phyloP scores from a whole-genome alignment of 2,888 invertebrate genomes.

The Euphydryas editha region DNA sequence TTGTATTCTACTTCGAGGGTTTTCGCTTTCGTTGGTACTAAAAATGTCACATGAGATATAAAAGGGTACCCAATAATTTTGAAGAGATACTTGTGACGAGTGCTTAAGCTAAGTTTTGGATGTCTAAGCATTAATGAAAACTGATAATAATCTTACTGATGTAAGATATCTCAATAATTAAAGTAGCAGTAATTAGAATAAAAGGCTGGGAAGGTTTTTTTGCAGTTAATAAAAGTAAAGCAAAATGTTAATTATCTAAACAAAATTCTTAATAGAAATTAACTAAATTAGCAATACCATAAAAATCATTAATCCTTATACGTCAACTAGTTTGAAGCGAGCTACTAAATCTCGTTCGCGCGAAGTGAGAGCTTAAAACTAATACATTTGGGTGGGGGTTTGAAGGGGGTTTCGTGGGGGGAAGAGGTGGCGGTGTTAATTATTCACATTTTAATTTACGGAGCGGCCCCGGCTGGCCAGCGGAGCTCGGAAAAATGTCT shows the following conservation, averaged over 20 bases:
- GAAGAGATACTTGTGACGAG: too few species aligned
- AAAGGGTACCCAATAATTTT: too few species aligned
- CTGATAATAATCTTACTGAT: too few species aligned
- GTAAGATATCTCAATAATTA: too few species aligned
- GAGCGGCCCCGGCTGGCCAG: slow-evolving; percentile 69
- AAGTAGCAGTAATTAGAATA: too few species aligned
- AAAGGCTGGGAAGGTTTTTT: too few species aligned
- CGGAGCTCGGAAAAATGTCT: slow-evolving; percentile 75
- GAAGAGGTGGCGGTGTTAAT: slow-evolving; percentile 71
- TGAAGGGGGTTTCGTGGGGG: slow-evolving; percentile 45
- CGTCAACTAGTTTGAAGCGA: slow-evolving; percentile 67
- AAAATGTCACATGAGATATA: background rate
- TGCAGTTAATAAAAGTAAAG: too few species aligned
- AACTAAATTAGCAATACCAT: slow-evolving; percentile 2
- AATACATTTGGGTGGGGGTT: slow-evolving; percentile 71
- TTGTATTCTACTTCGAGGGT: slow-evolving; percentile 50
- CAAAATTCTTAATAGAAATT: background rate
- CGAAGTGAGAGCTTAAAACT: slow-evolving; percentile 78
- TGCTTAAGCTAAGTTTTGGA: too few species aligned
- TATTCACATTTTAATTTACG: slow-evolving; percentile 84
- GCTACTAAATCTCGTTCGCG: slow-evolving; percentile 72
- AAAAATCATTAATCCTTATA: slow-evolving; percentile 46
- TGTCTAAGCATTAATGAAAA: too few species aligned
- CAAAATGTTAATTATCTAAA: too few species aligned
- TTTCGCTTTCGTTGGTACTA: slow-evolving; percentile 28